phyloP scores from a whole-genome alignment of 2,888 invertebrate genomes.

The Scaptomyza flava region DNA sequence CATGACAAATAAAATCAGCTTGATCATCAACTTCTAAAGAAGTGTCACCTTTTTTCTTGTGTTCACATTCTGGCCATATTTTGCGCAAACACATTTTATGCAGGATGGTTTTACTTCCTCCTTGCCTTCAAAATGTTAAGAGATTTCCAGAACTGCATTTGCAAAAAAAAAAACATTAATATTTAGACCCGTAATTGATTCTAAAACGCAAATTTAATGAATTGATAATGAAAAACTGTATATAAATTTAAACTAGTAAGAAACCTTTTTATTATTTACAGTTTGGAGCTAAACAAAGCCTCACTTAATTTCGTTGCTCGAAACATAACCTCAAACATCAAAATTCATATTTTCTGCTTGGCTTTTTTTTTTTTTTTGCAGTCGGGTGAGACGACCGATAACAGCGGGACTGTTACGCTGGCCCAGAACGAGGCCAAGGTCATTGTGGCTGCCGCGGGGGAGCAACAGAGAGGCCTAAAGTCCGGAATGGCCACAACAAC shows the following conservation, averaged over 20 bases:
- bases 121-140: too few species aligned
- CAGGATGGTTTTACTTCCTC: too few species aligned
- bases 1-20: too few species aligned
- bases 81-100: too few species aligned
- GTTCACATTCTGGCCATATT: too few species aligned
- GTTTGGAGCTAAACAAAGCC: too few species aligned
- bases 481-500: conserved; percentile 69
- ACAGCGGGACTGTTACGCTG: conserved; percentile 81
- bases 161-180: too few species aligned
- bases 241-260: not conserved
- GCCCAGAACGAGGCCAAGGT: conserved; percentile 79
- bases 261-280: not conserved
- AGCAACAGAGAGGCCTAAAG: conserved; percentile 76
- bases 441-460: conserved; percentile 71
- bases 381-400: conserved; percentile 69
- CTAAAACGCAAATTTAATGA: too few species aligned
- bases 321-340: conserved; percentile 12
- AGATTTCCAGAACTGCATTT: too few species aligned
- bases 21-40: too few species aligned
- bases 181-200: too few species aligned
- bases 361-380: conserved; percentile 28
- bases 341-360: not conserved
- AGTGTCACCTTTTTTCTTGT: too few species aligned
- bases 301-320: not conserved
- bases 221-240: not conserved